A percentile compares a stretch with the other conserved stretches of the same genome.
Evolutionary conservation across 1,140 invertebrate species (phyloP).

Genomic region (Drosophila suzukii): DNA sequence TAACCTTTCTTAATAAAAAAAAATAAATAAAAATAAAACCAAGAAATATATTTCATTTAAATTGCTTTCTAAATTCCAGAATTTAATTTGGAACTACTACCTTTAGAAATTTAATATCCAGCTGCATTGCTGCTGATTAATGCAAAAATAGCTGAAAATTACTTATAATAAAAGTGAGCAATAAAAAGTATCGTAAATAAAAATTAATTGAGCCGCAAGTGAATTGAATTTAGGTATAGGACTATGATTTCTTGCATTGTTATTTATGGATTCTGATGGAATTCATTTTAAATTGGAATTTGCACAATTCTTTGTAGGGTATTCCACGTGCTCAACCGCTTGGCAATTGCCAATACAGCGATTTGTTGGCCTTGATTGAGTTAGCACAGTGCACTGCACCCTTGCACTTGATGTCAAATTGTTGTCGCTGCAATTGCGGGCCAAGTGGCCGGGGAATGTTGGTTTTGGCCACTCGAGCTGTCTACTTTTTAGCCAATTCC

Average conservation of each 20-base stretch:
- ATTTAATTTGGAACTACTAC: background rate
- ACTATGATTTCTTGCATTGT: background rate
- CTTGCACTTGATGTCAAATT: conserved; percentile 24
- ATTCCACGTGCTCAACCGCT: background rate
- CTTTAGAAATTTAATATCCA: background rate
- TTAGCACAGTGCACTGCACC: conserved; percentile 29
- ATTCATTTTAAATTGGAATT: background rate
- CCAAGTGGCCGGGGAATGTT: conserved; percentile 42
- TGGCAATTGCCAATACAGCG: background rate
- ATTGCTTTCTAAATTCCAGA: background rate
- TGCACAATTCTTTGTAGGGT: background rate
- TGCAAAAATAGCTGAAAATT: conserved; percentile 19
- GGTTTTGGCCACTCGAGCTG: conserved; percentile 58
- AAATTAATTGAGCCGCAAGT: background rate
- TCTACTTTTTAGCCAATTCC: conserved; percentile 59
- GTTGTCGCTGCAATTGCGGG: conserved; percentile 30
- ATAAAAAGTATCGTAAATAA: conserved; percentile 6
- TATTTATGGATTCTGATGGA: background rate
- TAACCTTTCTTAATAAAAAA: background rate
- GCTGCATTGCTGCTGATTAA: background rate
- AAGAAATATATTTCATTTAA: background rate
- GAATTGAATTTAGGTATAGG: background rate
- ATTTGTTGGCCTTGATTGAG: conserved; percentile 24
- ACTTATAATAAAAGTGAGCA: background rate
- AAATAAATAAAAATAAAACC: too few relatives aligned